Evolutionary conservation across 1,140 invertebrate genomes (phyloP).

Genomic region (Monomorium pharaonis): DNA sequence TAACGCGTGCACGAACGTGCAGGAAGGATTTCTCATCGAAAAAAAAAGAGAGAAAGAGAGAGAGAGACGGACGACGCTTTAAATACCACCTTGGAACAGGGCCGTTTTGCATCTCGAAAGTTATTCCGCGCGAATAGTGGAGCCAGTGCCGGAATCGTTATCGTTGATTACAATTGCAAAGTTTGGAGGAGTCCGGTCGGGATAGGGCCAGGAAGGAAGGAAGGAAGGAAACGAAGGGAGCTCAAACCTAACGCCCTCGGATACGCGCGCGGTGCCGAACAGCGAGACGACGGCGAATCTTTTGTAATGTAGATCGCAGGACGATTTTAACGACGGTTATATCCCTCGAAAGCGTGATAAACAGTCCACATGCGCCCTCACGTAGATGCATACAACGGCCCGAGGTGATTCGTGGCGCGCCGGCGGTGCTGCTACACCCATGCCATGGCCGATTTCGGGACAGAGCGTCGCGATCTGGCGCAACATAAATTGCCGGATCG

Average conservation of each 20-base stretch:
- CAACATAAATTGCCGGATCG: conserved; percentile 82
- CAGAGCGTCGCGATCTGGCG: conserved; percentile 31
- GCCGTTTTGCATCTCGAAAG: conserved; percentile 61
- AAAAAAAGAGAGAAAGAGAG: neutral
- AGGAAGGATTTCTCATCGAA: neutral
- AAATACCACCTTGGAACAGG: conserved; percentile 60
- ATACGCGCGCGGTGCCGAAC: conserved; percentile 58
- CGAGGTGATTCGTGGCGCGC: too few species aligned
- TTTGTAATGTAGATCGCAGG: conserved; percentile 72
- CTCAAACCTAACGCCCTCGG: conserved; percentile 25
- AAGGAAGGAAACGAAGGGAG: conserved; percentile 62
- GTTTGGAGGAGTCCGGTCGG: conserved; percentile 49
- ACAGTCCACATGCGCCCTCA: conserved; percentile 61
- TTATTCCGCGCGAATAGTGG: conserved; percentile 68
- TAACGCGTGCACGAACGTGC: neutral
- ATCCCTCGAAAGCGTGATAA: conserved; percentile 71
- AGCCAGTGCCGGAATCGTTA: conserved; percentile 72
- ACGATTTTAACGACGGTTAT: conserved; percentile 73
- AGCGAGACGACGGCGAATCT: conserved; percentile 55
- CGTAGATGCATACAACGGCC: conserved; percentile 46
- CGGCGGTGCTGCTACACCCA: conserved; percentile 12
- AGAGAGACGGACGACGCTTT: conserved; percentile 36
- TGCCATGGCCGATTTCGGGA: conserved; percentile 43
- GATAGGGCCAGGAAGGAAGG: conserved; percentile 51
- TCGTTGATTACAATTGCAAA: conserved; percentile 75